Base-by-base conservation (phyloP, 2,888 invertebrate genomes). In the Perizoma flavofasciatum region DNA sequence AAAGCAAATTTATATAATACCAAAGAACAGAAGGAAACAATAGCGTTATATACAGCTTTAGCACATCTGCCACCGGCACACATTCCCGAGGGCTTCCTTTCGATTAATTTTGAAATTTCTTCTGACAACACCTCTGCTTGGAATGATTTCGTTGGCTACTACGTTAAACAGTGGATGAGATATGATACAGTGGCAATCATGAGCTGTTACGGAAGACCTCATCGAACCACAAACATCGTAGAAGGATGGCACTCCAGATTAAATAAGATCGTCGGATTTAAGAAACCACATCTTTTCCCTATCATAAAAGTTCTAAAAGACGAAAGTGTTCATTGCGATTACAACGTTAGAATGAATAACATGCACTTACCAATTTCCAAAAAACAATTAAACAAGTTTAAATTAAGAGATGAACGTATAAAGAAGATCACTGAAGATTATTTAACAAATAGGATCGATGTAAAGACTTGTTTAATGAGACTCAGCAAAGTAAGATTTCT, bases 1-100 rank as follows among this genome's bases (percentile, higher is more conserved):
- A 44, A 44, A 51, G 51, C 11, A 35, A 51, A 51, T 51, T 33
- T 51, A 51, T 51, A 35, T 44, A 51, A 35, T 51, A 51, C 51
- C 1, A 44, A 51, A 51, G 51, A 51, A 51, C 44, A 44, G 40
- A 40, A 40, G 40, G 40, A 40, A 40, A 40, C 9, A 40, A 40
- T 40, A 40, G 40, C 40, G 9, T 40, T 40, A 40, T 40, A 40
- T 46, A 32, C 46, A 40, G 40, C n/a, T n/a, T n/a, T n/a, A n/a
- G n/a, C n/a, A n/a, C n/a, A n/a, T n/a, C n/a, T n/a, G n/a, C n/a
- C n/a, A n/a, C n/a, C n/a, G n/a, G n/a, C n/a, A n/a, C n/a, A n/a
- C n/a, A n/a, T n/a, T n/a, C n/a, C n/a, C n/a, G n/a, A n/a, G n/a
- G n/a, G n/a, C n/a, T n/a, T n/a, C n/a, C n/a, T n/a, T n/a, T n/a